phyloP scores from a whole-genome alignment of 1,140 invertebrate species.

The Lycorma delicatula region DNA sequence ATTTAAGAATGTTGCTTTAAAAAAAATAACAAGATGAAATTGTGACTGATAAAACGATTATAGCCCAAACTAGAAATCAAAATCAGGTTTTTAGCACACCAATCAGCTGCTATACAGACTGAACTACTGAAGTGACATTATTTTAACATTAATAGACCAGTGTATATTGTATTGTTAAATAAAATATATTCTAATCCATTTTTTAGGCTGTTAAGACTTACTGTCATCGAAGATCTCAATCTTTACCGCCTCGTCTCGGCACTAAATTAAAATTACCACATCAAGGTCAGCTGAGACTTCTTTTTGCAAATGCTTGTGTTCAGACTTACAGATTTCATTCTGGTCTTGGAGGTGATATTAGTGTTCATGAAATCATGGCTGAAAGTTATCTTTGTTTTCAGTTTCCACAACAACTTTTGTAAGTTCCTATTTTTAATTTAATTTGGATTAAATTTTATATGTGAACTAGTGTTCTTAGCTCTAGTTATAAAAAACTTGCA shows the following conservation, averaged over 20 bases:
- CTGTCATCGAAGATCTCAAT: constrained; percentile 74
- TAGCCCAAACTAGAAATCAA: too few species aligned
- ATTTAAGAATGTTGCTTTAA: too few species aligned
- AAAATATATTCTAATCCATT: too few species aligned
- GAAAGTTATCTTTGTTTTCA: constrained; percentile 79
- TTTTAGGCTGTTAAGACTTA: too few species aligned
- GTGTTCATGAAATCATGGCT: constrained; percentile 87
- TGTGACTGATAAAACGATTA: too few species aligned
- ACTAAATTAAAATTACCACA: constrained; percentile 72
- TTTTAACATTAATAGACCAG: too few species aligned
- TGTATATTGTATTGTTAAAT: too few species aligned
- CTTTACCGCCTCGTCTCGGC: constrained; percentile 68
- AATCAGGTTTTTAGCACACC: too few species aligned
- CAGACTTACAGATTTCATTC: constrained; percentile 88
- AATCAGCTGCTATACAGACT: too few species aligned
- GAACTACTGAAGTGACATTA: too few species aligned
- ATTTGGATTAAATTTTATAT: neutral
- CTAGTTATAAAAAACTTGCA: too few species aligned
- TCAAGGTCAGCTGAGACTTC: constrained; percentile 58
- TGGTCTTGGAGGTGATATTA: constrained; percentile 79
- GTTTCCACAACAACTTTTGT: constrained; percentile 84
- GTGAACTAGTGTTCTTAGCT: neutral
- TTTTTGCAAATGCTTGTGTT: constrained; percentile 67
- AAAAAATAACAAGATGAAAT: too few species aligned
- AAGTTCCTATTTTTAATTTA: constrained; percentile 44